Percentiles rank a stretch among this genome's conserved stretches.
These are phyloP conservation scores for Cyprinodon diabolis DNA, from an alignment of 2,797 vertebrate genomes.

Conservation along the genomic window DNA sequence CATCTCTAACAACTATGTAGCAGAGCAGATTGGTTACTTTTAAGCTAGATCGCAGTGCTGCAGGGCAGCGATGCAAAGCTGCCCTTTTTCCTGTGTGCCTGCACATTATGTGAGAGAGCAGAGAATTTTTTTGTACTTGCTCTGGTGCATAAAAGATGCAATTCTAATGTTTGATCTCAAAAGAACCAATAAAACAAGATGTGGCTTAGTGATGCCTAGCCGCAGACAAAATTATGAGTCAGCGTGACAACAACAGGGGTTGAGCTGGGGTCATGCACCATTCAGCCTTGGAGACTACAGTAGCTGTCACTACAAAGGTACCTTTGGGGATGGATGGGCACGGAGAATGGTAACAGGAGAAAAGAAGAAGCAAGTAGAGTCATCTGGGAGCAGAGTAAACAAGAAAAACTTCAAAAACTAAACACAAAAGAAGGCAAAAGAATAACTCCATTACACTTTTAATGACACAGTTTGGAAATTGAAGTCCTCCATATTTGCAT, in stretches of 20 bases:
- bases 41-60: background rate
- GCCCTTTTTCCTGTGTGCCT: background rate
- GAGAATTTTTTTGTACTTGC: background rate
- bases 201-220: constrained; percentile 26
- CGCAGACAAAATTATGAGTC: constrained; percentile 70
- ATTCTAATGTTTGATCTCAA: constrained; percentile 55
- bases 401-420: background rate
- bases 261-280: constrained; percentile 64
- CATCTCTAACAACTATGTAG: constrained; percentile 24
- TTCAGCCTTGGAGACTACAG: constrained; percentile 49
- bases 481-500: no score
- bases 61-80: background rate
- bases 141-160: constrained; percentile 13
- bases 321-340: constrained; percentile 29
- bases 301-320: constrained; percentile 50
- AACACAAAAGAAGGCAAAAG: background rate
- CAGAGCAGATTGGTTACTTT: constrained; percentile 24
- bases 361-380: background rate
- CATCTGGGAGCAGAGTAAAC: constrained; percentile 10
- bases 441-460: no score
- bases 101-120: background rate
- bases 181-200: constrained; percentile 54
- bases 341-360: constrained; percentile 2
- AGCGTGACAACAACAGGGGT: constrained; percentile 58
- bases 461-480: no score